Evolutionary conservation across 2,113 vertebrate genomes (phyloP), one percentile per base, ranked within the genome.

Genomic region (Melanocharis versteri): DNA sequence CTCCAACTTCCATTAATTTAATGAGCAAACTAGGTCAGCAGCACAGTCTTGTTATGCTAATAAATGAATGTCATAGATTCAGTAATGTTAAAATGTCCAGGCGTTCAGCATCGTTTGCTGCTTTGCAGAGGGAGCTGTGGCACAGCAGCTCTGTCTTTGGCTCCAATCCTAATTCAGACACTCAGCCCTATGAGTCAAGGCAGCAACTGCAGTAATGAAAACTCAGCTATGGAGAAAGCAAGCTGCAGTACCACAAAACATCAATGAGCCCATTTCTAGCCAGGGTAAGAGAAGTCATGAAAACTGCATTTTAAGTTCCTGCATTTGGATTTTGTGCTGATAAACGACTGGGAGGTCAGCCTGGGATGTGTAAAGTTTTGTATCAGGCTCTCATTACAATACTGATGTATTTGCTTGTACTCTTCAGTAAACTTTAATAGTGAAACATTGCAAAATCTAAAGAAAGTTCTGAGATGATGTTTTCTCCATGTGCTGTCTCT

Each of bases 1-100:
- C 53, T 95, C 86, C 88, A 96, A 30, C 33, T 91, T 89, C 60
- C 58, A 70, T 92, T 94, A 94, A 72, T 93, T 96, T 96, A 94
- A 96, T 0, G 2, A 95, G 62, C 37, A 93, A 95, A 78, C 54
- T 88, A 93, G 50, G 61, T 86, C 85, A 87, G 50, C 69, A 83
- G 54, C 60, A 81, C 35, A 87, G 77, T 78, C 64, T 91, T 93
- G 33, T 75, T 89, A 78, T 60, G 83, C 14, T 57, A 84, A 88
- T 66, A 96, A 86, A 90, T 4, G 4, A 83, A 88, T 88, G 50
- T 35, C 60, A 69, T 20, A 76, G 80, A 71, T 89, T 79, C 69
- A 57, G 44, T 84, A 64, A 90, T 72, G 72, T 42, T 83, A 50
- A 72, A 83, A 62, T 39, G 39, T 79, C 54, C 62, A 72, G 66